Evolutionary conservation across 2,113 vertebrate genomes (phyloP).

Genomic region (Tenrec ecaudatus): DNA sequence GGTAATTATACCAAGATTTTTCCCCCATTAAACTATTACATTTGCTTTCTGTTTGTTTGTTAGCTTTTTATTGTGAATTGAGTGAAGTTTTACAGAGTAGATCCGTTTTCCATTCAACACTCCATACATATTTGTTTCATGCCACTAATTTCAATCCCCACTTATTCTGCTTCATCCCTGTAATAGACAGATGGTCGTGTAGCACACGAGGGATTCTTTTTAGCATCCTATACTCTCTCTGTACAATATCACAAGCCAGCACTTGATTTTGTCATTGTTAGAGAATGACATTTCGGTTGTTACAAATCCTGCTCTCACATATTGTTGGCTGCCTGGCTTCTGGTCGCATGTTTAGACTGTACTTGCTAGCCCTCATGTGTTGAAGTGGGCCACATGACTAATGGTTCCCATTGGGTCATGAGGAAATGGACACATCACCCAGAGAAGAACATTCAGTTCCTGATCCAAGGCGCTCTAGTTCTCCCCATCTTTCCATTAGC

Average conservation of each 20-base stretch:
- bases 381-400: background rate
- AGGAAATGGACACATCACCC: background rate
- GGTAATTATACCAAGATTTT: slow-evolving; percentile 51
- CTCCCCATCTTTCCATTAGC: background rate
- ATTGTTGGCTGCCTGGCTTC: slow-evolving; percentile 28
- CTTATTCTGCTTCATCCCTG: too few species aligned
- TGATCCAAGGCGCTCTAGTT: background rate
- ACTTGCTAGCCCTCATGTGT: slow-evolving; percentile 21
- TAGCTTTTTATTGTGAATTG: too few species aligned
- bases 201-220: slow-evolving; percentile 49
- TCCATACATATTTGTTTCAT: too few species aligned
- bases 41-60: too few species aligned
- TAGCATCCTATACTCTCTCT: slow-evolving; percentile 3
- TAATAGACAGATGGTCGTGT: background rate
- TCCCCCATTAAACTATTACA: too few species aligned
- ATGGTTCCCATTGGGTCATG: background rate
- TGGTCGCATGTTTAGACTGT: background rate
- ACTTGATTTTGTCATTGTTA: slow-evolving; percentile 37
- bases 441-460: background rate
- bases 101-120: too few species aligned
- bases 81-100: too few species aligned
- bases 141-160: too few species aligned
- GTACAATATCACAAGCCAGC: background rate
- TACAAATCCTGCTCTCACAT: background rate
- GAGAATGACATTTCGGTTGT: background rate